A percentile compares a stretch with the other conserved stretches of the same genome.
phyloP scores from a whole-genome alignment of 1,140 invertebrate genomes.

The Pissodes strobi region DNA sequence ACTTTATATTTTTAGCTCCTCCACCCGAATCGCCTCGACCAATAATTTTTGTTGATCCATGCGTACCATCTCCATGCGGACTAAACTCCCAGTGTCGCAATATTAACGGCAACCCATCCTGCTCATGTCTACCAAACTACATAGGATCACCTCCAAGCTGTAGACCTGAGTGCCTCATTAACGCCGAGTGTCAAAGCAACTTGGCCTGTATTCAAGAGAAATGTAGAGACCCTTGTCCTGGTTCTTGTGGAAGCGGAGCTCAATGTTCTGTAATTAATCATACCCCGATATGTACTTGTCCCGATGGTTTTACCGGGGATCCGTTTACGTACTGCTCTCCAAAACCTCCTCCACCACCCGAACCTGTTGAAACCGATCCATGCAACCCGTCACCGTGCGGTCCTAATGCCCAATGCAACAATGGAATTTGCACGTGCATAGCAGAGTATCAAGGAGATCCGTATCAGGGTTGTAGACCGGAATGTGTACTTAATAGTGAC shows the following conservation, averaged over 20 bases:
- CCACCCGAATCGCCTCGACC: too few species aligned
- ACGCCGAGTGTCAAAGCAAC: constrained; percentile 65
- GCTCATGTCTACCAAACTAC: constrained; percentile 66
- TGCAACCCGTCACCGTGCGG: constrained; percentile 59
- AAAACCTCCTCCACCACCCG: constrained; percentile 43
- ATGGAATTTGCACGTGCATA: constrained; percentile 59
- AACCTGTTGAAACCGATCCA: constrained; percentile 48
- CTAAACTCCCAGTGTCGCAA: constrained; percentile 69
- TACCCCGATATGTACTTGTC: constrained; percentile 68
- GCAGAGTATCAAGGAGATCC: constrained; percentile 60
- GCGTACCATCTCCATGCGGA: constrained; percentile 71
- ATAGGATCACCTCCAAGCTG: constrained; percentile 73
- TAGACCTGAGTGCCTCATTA: constrained; percentile 70
- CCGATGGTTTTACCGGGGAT: constrained; percentile 70
- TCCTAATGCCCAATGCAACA: constrained; percentile 57
- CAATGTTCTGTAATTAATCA: too few species aligned
- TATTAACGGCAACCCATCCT: constrained; percentile 63
- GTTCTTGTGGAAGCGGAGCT: too few species aligned
- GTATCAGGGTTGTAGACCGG: constrained; percentile 63
- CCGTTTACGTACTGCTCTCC: too few species aligned
- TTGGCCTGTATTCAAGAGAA: constrained; percentile 66
- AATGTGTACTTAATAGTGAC: constrained; percentile 72
- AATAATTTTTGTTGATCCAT: too few species aligned
- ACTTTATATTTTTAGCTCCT: too few species aligned
- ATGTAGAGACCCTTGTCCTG: constrained; percentile 71